Evolutionary conservation across 2,797 vertebrate species (phyloP), one percentile per base, ranked within the genome.

Genomic region (Poecilia gillii): DNA sequence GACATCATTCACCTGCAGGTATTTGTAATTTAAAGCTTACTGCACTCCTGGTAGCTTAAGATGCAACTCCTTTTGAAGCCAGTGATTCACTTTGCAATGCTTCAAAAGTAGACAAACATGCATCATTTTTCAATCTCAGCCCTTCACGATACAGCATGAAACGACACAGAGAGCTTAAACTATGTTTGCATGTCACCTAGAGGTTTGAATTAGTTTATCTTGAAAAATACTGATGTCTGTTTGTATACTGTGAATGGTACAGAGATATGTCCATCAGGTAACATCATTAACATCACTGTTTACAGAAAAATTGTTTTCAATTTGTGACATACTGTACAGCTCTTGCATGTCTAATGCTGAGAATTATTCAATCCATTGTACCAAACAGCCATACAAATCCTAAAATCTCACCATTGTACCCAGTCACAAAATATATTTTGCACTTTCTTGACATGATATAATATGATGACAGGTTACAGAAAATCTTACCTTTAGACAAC

Each of bases 21-120:
- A 55, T 71, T 45, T 72, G 81, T 36, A 74, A 80, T 81, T 76
- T 33, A 78, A 82, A 81, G 2, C 68, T 75, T 7, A 33, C 62
- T 39, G 18, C 18, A 41, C 3, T 39, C 36, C 64, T 66, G 62
- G 31, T 66, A 66, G 62, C 62, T 66, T 39, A 66, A 66, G 14
- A 66, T 66, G 33, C 33, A 18, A 66, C 62, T 64, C 18, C 20
- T 64, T 36, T 64, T 64, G 8, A 64, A 64, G 33, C 2, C 62
- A 66, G 2, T 23, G 62, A 36, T 66, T 66, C 7, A 66, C 62
- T 66, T 62, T 36, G 33, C 20, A 66, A 39, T 23, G 18, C 33
- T 39, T 66, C 62, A 66, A 39, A 59, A 62, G 16, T 62, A 33
- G 31, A 39, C 36, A n/a, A 66, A 28, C 16, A 66, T 39, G 33